These are phyloP conservation scores for Metacarcinus magister DNA, from an alignment of 2,888 invertebrate species.

Conservation along the genomic window DNA sequence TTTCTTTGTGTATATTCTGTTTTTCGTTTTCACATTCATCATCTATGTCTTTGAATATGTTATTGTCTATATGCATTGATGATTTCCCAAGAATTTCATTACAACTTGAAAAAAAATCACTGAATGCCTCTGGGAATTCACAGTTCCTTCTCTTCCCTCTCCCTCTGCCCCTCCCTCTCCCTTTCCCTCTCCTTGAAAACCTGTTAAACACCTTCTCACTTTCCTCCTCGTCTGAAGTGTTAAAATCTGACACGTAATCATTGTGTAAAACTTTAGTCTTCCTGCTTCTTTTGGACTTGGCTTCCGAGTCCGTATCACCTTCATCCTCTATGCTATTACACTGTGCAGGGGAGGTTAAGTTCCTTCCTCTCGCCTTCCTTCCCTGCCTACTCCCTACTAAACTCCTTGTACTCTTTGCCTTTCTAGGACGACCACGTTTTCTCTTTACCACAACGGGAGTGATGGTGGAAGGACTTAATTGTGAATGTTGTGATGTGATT, in stretches of 20 bases:
- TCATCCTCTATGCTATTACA: slow-evolving; percentile 62
- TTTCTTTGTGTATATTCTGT: not conserved
- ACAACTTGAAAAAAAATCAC: slow-evolving; percentile 61
- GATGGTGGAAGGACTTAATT: not conserved
- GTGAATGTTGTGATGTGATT: not conserved
- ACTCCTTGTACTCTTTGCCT: not conserved
- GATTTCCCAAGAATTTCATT: slow-evolving; percentile 59
- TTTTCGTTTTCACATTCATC: not conserved
- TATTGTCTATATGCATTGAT: not conserved
- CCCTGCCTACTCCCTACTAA: not conserved
- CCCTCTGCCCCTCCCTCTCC: slow-evolving; percentile 60
- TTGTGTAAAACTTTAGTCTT: slow-evolving; percentile 58
- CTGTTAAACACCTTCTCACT: not conserved
- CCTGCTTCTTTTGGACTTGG: slow-evolving; percentile 64
- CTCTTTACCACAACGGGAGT: not conserved
- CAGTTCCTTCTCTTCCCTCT: slow-evolving; percentile 33
- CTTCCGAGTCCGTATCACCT: slow-evolving; percentile 59
- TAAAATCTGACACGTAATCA: slow-evolving; percentile 68
- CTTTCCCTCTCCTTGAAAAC: slow-evolving; percentile 55
- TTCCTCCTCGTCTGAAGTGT: slow-evolving; percentile 69
- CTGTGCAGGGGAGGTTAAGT: not conserved
- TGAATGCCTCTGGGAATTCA: slow-evolving; percentile 26
- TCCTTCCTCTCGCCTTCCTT: not conserved
- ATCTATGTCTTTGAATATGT: slow-evolving; percentile 50
- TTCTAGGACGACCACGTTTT: slow-evolving; percentile 63